These are phyloP conservation scores for Hycleus cichorii DNA, from an alignment of 1,140 invertebrate species.

Conservation along the genomic window DNA sequence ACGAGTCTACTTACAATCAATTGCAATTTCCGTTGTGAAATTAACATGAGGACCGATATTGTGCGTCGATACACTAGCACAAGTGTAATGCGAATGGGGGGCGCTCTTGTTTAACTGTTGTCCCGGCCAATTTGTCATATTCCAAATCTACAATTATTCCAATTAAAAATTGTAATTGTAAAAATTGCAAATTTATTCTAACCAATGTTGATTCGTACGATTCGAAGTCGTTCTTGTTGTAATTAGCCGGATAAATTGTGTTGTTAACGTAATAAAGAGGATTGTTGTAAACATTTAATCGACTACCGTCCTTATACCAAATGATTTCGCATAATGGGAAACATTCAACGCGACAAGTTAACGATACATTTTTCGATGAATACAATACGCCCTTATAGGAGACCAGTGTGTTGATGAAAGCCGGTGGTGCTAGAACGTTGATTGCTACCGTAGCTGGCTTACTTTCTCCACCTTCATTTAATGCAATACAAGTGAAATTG, in stretches of 20 bases:
- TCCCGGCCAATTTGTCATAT: slow-evolving; percentile 74
- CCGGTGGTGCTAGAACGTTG: slow-evolving; percentile 74
- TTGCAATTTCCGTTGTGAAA: slow-evolving; percentile 72
- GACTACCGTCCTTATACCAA: slow-evolving; percentile 70
- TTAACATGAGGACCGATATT: slow-evolving; percentile 66
- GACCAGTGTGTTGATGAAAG: slow-evolving; percentile 76
- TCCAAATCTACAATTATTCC: slow-evolving; percentile 48
- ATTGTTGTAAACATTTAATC: slow-evolving; percentile 54
- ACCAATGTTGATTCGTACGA: slow-evolving; percentile 76
- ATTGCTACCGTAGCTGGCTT: slow-evolving; percentile 62
- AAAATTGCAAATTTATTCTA: slow-evolving; percentile 30
- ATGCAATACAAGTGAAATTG: slow-evolving; percentile 80
- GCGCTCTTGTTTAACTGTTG: slow-evolving; percentile 63
- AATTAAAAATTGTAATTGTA: background rate
- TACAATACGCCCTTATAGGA: slow-evolving; percentile 70
- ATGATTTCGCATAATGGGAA: slow-evolving; percentile 73
- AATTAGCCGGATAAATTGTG: slow-evolving; percentile 57
- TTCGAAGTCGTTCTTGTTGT: slow-evolving; percentile 75
- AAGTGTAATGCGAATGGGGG: slow-evolving; percentile 79
- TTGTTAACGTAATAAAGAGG: slow-evolving; percentile 61
- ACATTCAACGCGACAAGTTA: slow-evolving; percentile 83
- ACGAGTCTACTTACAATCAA: slow-evolving; percentile 69
- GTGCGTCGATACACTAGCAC: slow-evolving; percentile 58
- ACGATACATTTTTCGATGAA: slow-evolving; percentile 60
- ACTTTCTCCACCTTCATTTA: slow-evolving; percentile 74